These are phyloP conservation scores for Heteropelma amictum DNA, from an alignment of 2,888 invertebrate species.

Conservation along the genomic window DNA sequence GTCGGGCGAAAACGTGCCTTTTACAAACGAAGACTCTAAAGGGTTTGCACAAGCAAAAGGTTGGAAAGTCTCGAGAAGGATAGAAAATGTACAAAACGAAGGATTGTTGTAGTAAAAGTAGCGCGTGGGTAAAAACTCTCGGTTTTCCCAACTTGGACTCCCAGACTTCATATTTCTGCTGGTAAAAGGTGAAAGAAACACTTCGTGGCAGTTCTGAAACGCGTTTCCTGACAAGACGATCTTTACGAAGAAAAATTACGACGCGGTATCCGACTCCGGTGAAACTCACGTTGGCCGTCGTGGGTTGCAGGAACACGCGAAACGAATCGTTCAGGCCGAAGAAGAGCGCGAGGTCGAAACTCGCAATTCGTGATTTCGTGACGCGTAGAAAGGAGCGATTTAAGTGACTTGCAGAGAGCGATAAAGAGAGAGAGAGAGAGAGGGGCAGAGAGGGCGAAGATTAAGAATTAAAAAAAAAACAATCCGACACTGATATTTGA, in stretches of 20 bases:
- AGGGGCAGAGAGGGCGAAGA: neutral
- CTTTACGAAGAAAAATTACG: slow-evolving; percentile 41
- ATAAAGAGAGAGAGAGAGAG: neutral
- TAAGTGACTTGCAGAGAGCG: slow-evolving; percentile 13
- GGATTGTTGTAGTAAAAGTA: slow-evolving; percentile 1
- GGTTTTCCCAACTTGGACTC: slow-evolving; percentile 22
- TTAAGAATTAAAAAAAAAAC: neutral
- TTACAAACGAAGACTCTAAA: too few relatives aligned
- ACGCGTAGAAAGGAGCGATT: slow-evolving; percentile 35
- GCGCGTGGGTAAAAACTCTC: neutral
- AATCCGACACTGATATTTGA: slow-evolving; percentile 20
- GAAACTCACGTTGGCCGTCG: slow-evolving; percentile 25
- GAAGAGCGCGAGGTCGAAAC: slow-evolving; percentile 14
- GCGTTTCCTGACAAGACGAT: slow-evolving; percentile 41
- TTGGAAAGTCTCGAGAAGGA: too few relatives aligned
- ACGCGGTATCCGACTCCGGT: slow-evolving; percentile 23
- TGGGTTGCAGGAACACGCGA: slow-evolving; percentile 22
- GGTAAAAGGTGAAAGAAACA: slow-evolving; percentile 42
- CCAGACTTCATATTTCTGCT: slow-evolving; percentile 28
- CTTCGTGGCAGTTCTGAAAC: slow-evolving; percentile 58
- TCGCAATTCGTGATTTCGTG: slow-evolving; percentile 37
- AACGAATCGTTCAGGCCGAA: slow-evolving; percentile 28
- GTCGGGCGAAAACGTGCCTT: slow-evolving; percentile 58
- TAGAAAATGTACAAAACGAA: too few relatives aligned
- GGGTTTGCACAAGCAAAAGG: too few relatives aligned